Conservation (phyloP, 64 coral and sea anemone genomes). For the Montipora efflorescens region DNA sequence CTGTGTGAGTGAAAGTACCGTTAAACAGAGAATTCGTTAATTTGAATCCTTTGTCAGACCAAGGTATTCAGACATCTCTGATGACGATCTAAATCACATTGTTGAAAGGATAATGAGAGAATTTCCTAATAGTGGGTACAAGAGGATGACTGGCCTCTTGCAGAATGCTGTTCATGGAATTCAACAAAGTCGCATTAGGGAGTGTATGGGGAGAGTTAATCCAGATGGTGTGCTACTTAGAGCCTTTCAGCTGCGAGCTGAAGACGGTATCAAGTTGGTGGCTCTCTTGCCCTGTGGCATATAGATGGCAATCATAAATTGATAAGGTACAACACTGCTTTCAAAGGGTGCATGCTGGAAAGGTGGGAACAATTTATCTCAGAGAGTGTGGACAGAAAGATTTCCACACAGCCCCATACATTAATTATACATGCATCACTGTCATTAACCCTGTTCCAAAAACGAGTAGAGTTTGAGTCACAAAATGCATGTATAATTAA, state of each 20-base stretch:
- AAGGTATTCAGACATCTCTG: conserved; percentile 51
- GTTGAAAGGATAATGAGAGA: conserved; percentile 11
- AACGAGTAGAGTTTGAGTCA: background rate
- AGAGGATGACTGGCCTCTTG: conserved; percentile 61
- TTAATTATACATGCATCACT: background rate
- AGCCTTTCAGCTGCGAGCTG: conserved; percentile 18
- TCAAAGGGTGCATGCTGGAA: no score
- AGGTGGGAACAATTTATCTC: background rate
- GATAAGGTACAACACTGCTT: conserved; percentile 53
- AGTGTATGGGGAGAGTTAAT: conserved; percentile 56
- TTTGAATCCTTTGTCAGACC: conserved; percentile 22
- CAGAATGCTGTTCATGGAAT: conserved; percentile 11
- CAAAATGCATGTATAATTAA: background rate
- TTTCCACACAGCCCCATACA: background rate
- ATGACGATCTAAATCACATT: background rate
- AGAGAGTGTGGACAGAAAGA: background rate
- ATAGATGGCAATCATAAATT: conserved; percentile 68
- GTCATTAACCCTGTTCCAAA: background rate
- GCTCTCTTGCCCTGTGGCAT: conserved; percentile 64
- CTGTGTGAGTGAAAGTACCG: conserved; percentile 27
- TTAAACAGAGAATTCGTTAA: conserved; percentile 38
- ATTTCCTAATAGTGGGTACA: conserved; percentile 55
- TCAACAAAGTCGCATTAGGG: conserved; percentile 48
- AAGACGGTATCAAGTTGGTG: conserved; percentile 51
- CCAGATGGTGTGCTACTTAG: conserved; percentile 51